phyloP scores from a whole-genome alignment of 2,888 invertebrate genomes.

The Agrotis clavis region DNA sequence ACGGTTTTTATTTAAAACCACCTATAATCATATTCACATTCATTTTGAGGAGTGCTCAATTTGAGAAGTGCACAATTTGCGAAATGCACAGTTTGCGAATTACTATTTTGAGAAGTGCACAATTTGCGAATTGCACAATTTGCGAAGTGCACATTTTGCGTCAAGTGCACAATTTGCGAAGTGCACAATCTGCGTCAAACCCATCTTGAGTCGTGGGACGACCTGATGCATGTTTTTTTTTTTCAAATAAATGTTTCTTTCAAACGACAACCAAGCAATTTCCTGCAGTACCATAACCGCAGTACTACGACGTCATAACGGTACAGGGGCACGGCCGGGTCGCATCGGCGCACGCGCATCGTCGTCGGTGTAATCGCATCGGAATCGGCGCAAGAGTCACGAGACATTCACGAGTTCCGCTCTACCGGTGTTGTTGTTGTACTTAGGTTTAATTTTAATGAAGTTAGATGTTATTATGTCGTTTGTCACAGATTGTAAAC shows the following conservation, averaged over 20 bases:
- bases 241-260: not conserved
- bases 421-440: constrained; percentile 20
- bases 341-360: constrained; percentile 50
- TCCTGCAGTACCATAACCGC: constrained; percentile 24
- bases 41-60: too few species aligned
- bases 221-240: too few species aligned
- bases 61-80: too few species aligned
- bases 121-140: too few species aligned
- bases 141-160: too few species aligned
- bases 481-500: not conserved
- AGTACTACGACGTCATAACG: constrained; percentile 49
- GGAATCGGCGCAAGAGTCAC: constrained; percentile 42
- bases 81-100: too few species aligned
- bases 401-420: constrained; percentile 53
- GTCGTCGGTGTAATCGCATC: constrained; percentile 44
- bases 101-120: too few species aligned
- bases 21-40: too few species aligned
- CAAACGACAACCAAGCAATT: constrained; percentile 1
- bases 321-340: constrained; percentile 56
- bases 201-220: too few species aligned
- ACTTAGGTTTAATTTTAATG: constrained; percentile 9
- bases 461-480: constrained; percentile 18
- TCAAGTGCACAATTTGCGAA: too few species aligned
- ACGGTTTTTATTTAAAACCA: too few species aligned
- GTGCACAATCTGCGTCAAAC: too few species aligned